A percentile compares a stretch with the other conserved stretches of the same genome.
Conservation (phyloP, 2,113 vertebrate genomes). For the Triplophysa rosa region DNA sequence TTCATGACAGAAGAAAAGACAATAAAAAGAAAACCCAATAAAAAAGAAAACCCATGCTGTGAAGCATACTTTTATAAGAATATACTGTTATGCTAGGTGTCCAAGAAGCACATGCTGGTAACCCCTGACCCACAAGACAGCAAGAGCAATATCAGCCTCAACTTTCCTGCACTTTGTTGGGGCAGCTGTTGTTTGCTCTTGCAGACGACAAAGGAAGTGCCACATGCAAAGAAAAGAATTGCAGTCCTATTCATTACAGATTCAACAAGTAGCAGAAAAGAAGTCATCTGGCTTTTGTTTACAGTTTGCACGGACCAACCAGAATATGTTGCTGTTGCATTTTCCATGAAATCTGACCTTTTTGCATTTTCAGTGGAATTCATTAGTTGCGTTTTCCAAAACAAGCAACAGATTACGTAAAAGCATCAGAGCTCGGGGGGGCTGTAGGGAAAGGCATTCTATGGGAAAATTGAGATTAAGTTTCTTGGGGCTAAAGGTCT, state of each 20-base stretch:
- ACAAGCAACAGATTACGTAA: background rate
- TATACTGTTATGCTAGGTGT: background rate
- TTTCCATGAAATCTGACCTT: conserved; percentile 39
- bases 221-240: background rate
- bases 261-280: conserved; percentile 36
- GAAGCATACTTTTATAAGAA: background rate
- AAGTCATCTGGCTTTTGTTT: conserved; percentile 23
- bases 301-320: background rate
- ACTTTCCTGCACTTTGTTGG: conserved; percentile 24
- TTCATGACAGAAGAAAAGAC: background rate
- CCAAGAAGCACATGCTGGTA: conserved; percentile 9
- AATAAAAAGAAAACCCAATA: too few species aligned
- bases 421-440: background rate
- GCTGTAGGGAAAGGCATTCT: background rate
- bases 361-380: conserved; percentile 39
- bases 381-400: background rate
- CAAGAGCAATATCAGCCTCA: conserved; percentile 12
- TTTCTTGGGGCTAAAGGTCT: background rate
- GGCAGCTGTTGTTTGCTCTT: conserved; percentile 50
- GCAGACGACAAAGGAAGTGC: conserved; percentile 24
- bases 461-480: background rate
- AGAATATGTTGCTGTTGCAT: conserved; percentile 25
- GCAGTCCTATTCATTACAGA: conserved; percentile 34
- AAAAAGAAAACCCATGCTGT: background rate
- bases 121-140: conserved; percentile 18